These are phyloP conservation scores for Ctenosaura bakeri DNA, from an alignment of 2,797 vertebrate species.

Conservation along the genomic window DNA sequence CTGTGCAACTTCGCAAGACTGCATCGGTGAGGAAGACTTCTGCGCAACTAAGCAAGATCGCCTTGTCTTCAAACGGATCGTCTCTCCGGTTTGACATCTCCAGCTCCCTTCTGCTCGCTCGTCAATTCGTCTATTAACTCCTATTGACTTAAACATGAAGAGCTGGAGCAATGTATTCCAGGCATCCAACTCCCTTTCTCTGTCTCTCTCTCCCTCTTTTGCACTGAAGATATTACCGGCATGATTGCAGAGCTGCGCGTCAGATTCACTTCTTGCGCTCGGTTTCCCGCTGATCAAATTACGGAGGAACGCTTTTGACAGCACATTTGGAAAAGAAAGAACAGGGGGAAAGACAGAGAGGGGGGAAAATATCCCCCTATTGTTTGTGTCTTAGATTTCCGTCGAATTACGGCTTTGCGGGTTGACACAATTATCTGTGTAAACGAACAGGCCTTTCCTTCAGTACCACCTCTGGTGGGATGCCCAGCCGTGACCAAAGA, in stretches of 20 bases:
- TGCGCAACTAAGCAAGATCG: not conserved
- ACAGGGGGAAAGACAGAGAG: not conserved
- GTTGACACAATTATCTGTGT: slow-evolving; percentile 38
- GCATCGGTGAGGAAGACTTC: not conserved
- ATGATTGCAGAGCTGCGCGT: slow-evolving; percentile 22
- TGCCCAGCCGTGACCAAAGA: slow-evolving; percentile 12
- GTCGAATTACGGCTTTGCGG: slow-evolving; percentile 33
- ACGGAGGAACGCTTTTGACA: slow-evolving; percentile 49
- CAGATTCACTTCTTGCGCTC: slow-evolving; percentile 7
- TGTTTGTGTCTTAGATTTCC: slow-evolving; percentile 43
- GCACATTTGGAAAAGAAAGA: slow-evolving; percentile 34
- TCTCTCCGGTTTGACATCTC: not conserved
- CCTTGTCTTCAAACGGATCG: not conserved
- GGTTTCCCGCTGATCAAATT: slow-evolving; percentile 50
- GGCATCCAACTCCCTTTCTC: not conserved
- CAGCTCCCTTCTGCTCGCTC: not conserved
- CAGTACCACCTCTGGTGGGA: not conserved
- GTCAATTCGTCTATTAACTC: slow-evolving; percentile 37
- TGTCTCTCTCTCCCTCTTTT: not conserved
- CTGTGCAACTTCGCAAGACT: slow-evolving; percentile 52
- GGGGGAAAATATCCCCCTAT: not conserved
- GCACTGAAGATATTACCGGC: slow-evolving; percentile 25
- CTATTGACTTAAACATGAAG: slow-evolving; percentile 41
- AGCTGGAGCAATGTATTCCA: not conserved
- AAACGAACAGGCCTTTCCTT: not conserved